Conservation (phyloP, 2,888 invertebrate species). For the Drosophila diplacantha region DNA sequence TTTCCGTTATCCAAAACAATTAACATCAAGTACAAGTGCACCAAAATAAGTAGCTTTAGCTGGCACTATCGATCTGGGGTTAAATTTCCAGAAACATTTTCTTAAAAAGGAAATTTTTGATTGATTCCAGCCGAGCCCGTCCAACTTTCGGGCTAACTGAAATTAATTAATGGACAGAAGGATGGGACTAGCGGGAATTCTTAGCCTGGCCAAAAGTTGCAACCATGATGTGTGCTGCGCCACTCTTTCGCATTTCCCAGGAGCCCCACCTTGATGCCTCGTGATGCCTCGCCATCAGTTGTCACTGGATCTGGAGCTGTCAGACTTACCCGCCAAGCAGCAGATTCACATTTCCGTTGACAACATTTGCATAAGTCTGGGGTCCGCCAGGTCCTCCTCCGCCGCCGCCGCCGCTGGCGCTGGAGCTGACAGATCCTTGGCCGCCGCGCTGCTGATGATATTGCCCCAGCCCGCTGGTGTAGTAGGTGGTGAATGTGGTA, state of each 20-base stretch:
- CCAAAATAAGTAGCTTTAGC: background rate
- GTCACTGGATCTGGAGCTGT: conserved; percentile 7
- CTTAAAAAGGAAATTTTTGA: conserved; percentile 13
- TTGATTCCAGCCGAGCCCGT: background rate
- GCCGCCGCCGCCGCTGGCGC: conserved; percentile 42
- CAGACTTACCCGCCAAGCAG: conserved; percentile 86
- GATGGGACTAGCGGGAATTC: conserved; percentile 6
- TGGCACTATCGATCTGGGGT: background rate
- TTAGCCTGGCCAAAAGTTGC: conserved; percentile 16
- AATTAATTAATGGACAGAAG: conserved; percentile 29
- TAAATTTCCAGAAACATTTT: background rate
- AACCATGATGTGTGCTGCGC: conserved; percentile 1
- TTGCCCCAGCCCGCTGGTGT: conserved; percentile 74
- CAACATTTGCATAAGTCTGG: conserved; percentile 69
- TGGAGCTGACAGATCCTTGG: conserved; percentile 55
- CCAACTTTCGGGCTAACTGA: conserved; percentile 15
- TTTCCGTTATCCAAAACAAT: background rate
- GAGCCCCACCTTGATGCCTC: conserved; percentile 17
- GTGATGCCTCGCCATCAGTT: conserved; percentile 15
- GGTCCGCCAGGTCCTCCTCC: conserved; percentile 53
- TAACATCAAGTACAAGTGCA: background rate
- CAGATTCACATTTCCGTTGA: conserved; percentile 83
- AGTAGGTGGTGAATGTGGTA: conserved; percentile 63
- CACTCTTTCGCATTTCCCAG: conserved; percentile 27
- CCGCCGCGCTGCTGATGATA: conserved; percentile 74